Percentiles rank a stretch among this genome's conserved stretches.
phyloP scores from a whole-genome alignment of 1,140 invertebrate species.

The Pogonognathellus flavescens region DNA sequence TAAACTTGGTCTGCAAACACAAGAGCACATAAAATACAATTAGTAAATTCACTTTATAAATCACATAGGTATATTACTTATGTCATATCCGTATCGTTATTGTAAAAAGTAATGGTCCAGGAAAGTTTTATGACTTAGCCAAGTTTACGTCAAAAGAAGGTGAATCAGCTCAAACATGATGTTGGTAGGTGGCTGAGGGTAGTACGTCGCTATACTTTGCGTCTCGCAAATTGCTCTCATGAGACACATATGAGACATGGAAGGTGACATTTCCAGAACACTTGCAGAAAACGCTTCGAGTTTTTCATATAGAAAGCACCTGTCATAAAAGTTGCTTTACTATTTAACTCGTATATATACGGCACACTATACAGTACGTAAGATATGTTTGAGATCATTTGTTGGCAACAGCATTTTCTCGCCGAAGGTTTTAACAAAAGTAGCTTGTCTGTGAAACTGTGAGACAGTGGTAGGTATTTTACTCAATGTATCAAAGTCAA shows the following conservation, averaged over 20 bases:
- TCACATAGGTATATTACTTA: not conserved
- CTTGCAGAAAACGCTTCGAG: constrained; percentile 53
- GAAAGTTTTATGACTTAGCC: too few relatives aligned
- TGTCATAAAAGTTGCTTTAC: not conserved
- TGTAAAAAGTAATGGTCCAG: too few relatives aligned
- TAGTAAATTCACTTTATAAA: not conserved
- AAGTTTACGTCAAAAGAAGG: constrained; percentile 57
- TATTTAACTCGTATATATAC: too few relatives aligned
- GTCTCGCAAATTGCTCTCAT: constrained; percentile 62
- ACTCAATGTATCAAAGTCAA: too few relatives aligned
- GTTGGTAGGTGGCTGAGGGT: constrained; percentile 24
- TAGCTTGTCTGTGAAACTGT: too few relatives aligned
- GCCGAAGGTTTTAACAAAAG: too few relatives aligned
- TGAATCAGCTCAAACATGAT: constrained; percentile 59
- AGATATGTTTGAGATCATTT: too few relatives aligned
- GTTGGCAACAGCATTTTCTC: too few relatives aligned
- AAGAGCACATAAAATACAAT: not conserved
- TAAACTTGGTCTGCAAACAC: constrained; percentile 50
- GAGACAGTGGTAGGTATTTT: too few relatives aligned
- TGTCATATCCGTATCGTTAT: not conserved
- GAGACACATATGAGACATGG: constrained; percentile 56
- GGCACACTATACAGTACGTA: too few relatives aligned
- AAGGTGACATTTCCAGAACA: constrained; percentile 31
- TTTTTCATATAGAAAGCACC: constrained; percentile 59
- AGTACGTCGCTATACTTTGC: constrained; percentile 48